Evolutionary conservation across 2,113 vertebrate genomes (phyloP).

Genomic region (Aphyosemion australe): DNA sequence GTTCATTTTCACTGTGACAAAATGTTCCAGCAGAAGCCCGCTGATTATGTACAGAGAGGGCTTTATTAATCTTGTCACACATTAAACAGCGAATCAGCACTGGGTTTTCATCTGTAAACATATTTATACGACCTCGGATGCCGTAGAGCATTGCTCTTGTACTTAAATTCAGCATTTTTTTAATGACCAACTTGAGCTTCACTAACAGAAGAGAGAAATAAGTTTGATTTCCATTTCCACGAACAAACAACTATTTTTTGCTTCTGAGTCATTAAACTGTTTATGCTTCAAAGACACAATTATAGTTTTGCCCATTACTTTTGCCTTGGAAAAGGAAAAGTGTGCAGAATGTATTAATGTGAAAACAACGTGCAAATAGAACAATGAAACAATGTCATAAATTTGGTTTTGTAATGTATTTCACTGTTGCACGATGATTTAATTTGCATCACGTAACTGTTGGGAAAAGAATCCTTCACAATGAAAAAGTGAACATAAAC

Average conservation of each 20-base stretch:
- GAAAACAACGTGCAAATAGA: neutral
- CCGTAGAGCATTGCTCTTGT: neutral
- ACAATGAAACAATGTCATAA: no score
- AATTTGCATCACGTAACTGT: no score
- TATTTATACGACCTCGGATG: constrained; percentile 4
- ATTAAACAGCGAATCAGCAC: constrained; percentile 7
- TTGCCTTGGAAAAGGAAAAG: neutral
- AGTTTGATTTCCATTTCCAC: neutral
- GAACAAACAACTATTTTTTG: neutral
- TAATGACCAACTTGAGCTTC: neutral
- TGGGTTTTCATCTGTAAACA: constrained; percentile 13
- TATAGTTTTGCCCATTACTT: neutral
- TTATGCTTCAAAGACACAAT: neutral
- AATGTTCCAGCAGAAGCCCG: constrained; percentile 21
- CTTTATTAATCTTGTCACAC: constrained; percentile 17
- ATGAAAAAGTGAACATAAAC: no score
- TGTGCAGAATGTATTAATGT: neutral
- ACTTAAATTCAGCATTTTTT: constrained; percentile 15
- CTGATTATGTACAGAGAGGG: constrained; percentile 8
- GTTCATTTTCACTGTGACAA: constrained; percentile 29
- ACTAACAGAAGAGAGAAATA: neutral
- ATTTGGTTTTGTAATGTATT: no score
- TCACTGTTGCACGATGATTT: no score
- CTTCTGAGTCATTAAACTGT: neutral
- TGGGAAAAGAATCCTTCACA: no score